Evolutionary conservation across 2,888 invertebrate species (phyloP).

Genomic region (Leptopilina drosophilae): DNA sequence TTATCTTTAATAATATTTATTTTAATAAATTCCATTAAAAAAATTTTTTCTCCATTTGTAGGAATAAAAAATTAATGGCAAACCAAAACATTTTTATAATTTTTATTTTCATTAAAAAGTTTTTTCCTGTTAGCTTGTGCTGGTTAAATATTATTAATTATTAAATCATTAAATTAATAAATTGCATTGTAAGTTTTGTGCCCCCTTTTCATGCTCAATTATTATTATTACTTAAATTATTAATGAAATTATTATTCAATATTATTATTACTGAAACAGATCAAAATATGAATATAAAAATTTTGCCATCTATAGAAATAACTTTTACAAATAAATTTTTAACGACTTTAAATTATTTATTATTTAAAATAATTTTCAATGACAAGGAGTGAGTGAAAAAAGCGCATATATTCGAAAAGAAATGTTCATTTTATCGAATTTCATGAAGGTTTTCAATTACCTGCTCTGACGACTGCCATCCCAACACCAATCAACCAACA

Average conservation of each 20-base stretch:
- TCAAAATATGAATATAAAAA: too few species aligned
- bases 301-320: too few species aligned
- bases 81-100: conserved; percentile 34
- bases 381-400: background rate
- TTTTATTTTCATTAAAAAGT: too few species aligned
- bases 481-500: conserved; percentile 75
- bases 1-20: too few species aligned
- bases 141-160: conserved; percentile 12
- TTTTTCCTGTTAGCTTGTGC: too few species aligned
- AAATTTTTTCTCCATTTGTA: too few species aligned
- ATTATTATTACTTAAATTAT: too few species aligned
- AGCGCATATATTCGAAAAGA: background rate
- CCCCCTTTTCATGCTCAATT: conserved; percentile 3
- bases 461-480: conserved; percentile 76
- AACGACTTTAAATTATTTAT: background rate
- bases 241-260: background rate
- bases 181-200: background rate
- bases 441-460: conserved; percentile 63
- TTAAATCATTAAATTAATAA: background rate
- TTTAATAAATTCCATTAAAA: too few species aligned
- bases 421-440: conserved; percentile 12
- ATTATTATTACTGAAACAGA: too few species aligned
- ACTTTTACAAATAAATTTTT: too few species aligned
- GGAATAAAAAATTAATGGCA: conserved; percentile 25
- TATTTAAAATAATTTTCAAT: background rate